These are phyloP conservation scores for Gila orcuttii DNA, from an alignment of 2,113 vertebrate species.

Conservation along the genomic window DNA sequence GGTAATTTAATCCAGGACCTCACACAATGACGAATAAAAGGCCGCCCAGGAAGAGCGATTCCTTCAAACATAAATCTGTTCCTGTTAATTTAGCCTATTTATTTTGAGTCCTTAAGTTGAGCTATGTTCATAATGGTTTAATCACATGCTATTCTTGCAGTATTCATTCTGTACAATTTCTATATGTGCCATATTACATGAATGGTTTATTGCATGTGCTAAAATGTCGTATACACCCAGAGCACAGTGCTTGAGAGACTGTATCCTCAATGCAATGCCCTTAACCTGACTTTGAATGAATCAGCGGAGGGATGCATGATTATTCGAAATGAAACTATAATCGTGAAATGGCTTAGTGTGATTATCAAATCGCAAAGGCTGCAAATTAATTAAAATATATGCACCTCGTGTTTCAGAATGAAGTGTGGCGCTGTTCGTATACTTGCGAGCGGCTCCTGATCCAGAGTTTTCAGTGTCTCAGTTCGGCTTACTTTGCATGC, in stretches of 20 bases:
- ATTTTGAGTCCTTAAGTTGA: neutral
- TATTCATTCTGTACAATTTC: neutral
- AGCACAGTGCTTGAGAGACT: neutral
- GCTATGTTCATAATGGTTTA: neutral
- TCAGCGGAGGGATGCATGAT: neutral
- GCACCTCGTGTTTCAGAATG: neutral
- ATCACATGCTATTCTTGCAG: neutral
- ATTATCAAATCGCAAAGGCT: neutral
- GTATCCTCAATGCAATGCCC: neutral
- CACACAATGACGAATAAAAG: conserved; percentile 39
- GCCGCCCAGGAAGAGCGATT: conserved; percentile 24
- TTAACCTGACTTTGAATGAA: neutral
- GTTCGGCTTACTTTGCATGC: too few relatives aligned
- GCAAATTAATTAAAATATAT: neutral
- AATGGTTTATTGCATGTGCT: neutral
- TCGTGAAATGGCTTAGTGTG: neutral
- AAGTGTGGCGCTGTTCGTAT: neutral
- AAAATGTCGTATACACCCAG: neutral
- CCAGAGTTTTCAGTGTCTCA: neutral
- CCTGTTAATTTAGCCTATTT: neutral
- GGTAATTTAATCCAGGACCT: conserved; percentile 56
- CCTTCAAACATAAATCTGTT: conserved; percentile 4
- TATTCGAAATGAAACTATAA: neutral
- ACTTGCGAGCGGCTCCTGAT: neutral
- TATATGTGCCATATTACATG: neutral